phyloP scores from a whole-genome alignment of 1,140 invertebrate genomes.

The Gryon sp. region DNA sequence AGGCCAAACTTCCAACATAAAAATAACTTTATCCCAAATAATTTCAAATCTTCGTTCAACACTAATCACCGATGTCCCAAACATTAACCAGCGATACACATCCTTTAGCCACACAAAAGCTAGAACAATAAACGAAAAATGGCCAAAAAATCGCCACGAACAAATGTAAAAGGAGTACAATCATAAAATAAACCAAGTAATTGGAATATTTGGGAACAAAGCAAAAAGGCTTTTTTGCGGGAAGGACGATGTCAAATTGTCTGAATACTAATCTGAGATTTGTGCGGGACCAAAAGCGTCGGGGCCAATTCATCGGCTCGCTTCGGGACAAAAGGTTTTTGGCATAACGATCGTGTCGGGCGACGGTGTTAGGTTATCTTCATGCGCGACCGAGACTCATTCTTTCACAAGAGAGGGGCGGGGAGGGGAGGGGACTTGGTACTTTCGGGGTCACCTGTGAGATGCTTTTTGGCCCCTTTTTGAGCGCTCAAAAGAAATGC shows the following conservation, averaged over 20 bases:
- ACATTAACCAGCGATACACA: no score
- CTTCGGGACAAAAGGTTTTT: conserved; percentile 43
- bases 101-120: no score
- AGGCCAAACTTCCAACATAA: no score
- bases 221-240: conserved; percentile 15
- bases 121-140: no score
- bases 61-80: no score
- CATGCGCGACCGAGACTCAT: conserved; percentile 37
- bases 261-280: conserved; percentile 44
- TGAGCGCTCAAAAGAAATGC: conserved; percentile 66
- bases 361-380: conserved; percentile 61
- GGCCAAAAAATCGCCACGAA: no score
- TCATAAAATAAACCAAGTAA: conserved; percentile 11
- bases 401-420: conserved; percentile 57
- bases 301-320: conserved; percentile 45
- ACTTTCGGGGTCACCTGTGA: conserved; percentile 67
- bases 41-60: no score
- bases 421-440: no score
- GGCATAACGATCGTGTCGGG: conserved; percentile 45
- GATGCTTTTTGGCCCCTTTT: conserved; percentile 67
- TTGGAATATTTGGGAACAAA: conserved; percentile 43
- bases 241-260: conserved; percentile 37
- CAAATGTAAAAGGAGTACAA: no score
- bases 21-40: no score
- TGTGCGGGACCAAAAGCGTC: conserved; percentile 18